Conservation (phyloP, 2,888 invertebrate species). For the Rhagium mordax region DNA sequence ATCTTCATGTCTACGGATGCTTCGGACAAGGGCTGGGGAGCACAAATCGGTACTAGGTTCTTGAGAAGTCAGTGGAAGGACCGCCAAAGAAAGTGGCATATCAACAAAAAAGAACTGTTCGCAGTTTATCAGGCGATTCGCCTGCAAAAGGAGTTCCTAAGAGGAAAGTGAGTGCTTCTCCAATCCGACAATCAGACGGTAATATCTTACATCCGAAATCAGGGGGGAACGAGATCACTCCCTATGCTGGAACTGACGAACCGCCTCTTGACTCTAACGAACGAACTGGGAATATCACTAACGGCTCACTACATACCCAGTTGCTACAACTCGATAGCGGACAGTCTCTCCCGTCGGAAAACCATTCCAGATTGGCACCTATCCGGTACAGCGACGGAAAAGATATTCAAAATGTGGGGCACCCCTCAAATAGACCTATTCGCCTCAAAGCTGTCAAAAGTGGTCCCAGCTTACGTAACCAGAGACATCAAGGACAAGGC, state of each 20-base stretch:
- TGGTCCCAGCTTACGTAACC: slow-evolving; percentile 27
- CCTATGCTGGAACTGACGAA: not conserved
- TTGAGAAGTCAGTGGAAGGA: not conserved
- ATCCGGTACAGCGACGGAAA: slow-evolving; percentile 16
- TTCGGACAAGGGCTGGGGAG: not conserved
- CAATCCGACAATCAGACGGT: slow-evolving; percentile 31
- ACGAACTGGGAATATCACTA: not conserved
- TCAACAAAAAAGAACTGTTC: not conserved
- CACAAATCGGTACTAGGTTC: not conserved
- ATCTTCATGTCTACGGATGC: not conserved
- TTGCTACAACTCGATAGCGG: slow-evolving; percentile 38
- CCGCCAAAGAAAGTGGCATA: not conserved
- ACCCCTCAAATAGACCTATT: slow-evolving; percentile 44
- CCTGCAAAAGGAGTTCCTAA: not conserved
- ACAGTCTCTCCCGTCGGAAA: slow-evolving; percentile 42
- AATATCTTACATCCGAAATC: slow-evolving; percentile 23
- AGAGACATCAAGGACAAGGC: slow-evolving; percentile 33
- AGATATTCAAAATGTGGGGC: slow-evolving; percentile 43
- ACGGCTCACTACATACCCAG: too few species aligned
- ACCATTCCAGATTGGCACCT: slow-evolving; percentile 38
- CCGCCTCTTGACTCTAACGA: not conserved
- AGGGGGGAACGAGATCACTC: slow-evolving; percentile 11
- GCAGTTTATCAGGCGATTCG: slow-evolving; percentile 1
- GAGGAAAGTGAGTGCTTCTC: slow-evolving; percentile 7
- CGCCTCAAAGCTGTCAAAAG: too few species aligned